Evolutionary conservation across 2,888 invertebrate genomes (phyloP), one percentile per base, ranked within the genome.

Genomic region (Noctua janthina): DNA sequence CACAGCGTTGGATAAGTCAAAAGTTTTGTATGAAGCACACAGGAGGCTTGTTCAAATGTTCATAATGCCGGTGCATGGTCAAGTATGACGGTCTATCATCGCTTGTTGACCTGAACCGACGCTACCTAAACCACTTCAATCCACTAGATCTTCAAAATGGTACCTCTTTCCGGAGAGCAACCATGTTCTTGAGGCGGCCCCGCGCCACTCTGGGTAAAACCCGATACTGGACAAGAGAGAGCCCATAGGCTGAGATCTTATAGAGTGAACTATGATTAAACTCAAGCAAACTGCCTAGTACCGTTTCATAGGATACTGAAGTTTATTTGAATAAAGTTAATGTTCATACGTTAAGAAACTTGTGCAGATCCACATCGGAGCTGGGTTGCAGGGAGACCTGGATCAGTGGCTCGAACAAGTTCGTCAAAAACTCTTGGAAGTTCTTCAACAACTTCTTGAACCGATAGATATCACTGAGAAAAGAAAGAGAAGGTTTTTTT

Each of bases 341-440:
- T n/a, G 43, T 68, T 68, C 46, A 68, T 68, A 97, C 97, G 74
- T 97, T 97, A 11, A 98, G 94, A 88, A 98, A 99, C 91, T 98
- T 98, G 97, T 99, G 99, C 76, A 99, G 97, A 87, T 99, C 99
- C 0, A 99, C 98, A 96, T 99, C 99, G 86, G 98, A 97, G 87
- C 97, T 98, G 0, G 99, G 99, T 93, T 99, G 98, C 89, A 99
- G 99, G 76, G 99, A 99, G 74, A 98, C 99, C 96, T 99, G 99
- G 95, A 99, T 99, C 78, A 99, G 97, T 66, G 99, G 99, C 92
- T 98, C 97, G 97, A 99, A 99, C 90, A 99, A 98, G 95, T 99
- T 99, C 95, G 98, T 98, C 85, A 99, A 96, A 89, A 99, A 98
- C 95, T 99, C 98, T 97, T 99, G 99, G 97, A 99, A 99, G 96